Percentiles rank a stretch among this genome's conserved stretches.
phyloP scores from a whole-genome alignment of 1,140 invertebrate genomes.

The Lineus longissimus region DNA sequence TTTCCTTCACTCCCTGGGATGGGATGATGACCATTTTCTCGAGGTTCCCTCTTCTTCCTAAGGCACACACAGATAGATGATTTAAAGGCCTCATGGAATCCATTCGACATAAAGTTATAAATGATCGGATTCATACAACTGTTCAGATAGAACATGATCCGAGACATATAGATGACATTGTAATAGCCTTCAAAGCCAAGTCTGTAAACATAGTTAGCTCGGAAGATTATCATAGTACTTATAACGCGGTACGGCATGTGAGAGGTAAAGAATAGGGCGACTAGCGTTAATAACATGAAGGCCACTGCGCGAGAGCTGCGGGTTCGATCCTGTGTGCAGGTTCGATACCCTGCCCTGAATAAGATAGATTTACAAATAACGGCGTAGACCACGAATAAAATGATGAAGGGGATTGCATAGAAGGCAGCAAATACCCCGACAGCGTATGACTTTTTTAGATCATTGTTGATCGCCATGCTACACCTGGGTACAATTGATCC shows the following conservation, averaged over 20 bases:
- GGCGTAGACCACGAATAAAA: neutral
- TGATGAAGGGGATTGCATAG: neutral
- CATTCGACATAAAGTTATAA: conserved; percentile 36
- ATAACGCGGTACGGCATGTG: conserved; percentile 32
- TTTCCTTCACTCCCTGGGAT: too few species aligned
- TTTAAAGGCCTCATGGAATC: conserved; percentile 25
- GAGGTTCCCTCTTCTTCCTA: too few species aligned
- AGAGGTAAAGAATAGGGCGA: conserved; percentile 34
- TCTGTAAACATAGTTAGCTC: conserved; percentile 2
- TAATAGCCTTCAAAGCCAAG: conserved; percentile 26
- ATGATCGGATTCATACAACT: conserved; percentile 34
- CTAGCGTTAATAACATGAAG: conserved; percentile 31
- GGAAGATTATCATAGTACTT: conserved; percentile 28
- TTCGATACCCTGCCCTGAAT: neutral
- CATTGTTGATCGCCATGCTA: neutral
- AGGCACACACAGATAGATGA: too few species aligned
- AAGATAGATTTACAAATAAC: neutral
- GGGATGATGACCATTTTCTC: too few species aligned
- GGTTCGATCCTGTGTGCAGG: neutral
- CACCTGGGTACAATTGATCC: neutral
- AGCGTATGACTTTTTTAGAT: neutral
- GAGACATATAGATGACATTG: conserved; percentile 23
- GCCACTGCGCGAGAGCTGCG: conserved; percentile 24
- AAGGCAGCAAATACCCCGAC: neutral
- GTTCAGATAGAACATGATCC: conserved; percentile 33